Evolutionary conservation across 2,888 invertebrate species (phyloP).

Genomic region (Ectobius pallidus): DNA sequence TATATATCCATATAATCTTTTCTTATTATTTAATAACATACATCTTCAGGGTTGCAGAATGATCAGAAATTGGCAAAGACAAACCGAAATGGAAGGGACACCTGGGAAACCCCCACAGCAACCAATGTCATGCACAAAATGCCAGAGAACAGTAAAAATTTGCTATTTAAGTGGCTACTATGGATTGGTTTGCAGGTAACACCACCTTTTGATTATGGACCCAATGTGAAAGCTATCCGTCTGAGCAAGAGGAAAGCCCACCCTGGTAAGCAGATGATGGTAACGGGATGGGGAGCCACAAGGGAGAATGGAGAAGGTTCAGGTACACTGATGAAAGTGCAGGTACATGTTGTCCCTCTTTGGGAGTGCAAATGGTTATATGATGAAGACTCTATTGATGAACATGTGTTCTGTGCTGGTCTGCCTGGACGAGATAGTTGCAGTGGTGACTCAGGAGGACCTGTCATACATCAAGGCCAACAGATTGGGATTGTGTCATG

Average conservation of each 20-base stretch:
- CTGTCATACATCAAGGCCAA: neutral
- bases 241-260: neutral
- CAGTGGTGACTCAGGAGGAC: constrained; percentile 1
- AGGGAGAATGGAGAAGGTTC: neutral
- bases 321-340: neutral
- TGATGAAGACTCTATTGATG: neutral
- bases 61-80: too few relatives aligned
- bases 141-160: too few relatives aligned
- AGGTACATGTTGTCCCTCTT: neutral
- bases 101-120: too few relatives aligned
- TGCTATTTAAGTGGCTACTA: too few relatives aligned
- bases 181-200: constrained; percentile 8
- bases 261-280: neutral
- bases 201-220: constrained; percentile 10
- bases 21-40: too few relatives aligned
- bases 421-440: neutral
- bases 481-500: constrained; percentile 7
- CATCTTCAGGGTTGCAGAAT: too few relatives aligned
- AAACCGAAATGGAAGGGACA: too few relatives aligned
- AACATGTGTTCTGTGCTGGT: constrained; percentile 15
- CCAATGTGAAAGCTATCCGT: neutral
- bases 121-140: too few relatives aligned
- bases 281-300: constrained; percentile 4
- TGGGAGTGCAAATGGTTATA: constrained; percentile 10
- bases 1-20: too few relatives aligned